Base-by-base conservation (phyloP, 2,113 vertebrate genomes). In the Axis porcinus region DNA sequence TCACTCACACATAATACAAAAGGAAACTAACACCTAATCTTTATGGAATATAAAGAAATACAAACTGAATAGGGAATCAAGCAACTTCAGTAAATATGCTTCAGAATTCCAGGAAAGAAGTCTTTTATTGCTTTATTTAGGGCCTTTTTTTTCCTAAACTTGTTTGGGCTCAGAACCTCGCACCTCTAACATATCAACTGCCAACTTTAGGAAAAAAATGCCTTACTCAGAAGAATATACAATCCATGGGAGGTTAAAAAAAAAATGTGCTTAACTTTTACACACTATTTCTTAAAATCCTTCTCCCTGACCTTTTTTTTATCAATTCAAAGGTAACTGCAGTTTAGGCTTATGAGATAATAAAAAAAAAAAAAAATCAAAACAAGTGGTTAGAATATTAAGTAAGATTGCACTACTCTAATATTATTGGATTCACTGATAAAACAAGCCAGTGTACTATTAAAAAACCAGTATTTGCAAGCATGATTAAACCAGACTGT, bases 121-220 rank as follows among this genome's bases (percentile, higher is more conserved):
- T 85, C 3, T 89, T 40, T 94, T 76, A 84, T 52, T 89, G 92
- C 11, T 45, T 94, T 62, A 92, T n/a, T 64, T 70, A 54, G 70
- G 52, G 33, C 6, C 23, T 86, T 10, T 55, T 86, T 62, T 57
- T 54, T 57, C 9, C 23, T 4, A 43, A 76, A 74, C 43, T 67
- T 79, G 36, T 84, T 45, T 84, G 27, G 25, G 40, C 21, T 76
- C 28, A 92, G 5, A 28, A 57, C 58, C 40, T 88, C 58, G 1
- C 30, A 2, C 47, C 50, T 86, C 60, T 83, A 93, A 92, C 5
- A 86, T 93, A 97, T 97, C 70, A 96, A 89, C 5, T n/a, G 30
- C 57, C 25, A 85, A 52, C 21, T 62, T 45, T 62, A 94, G 78
- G 60, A 94, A 33, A 93, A 93, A 54, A 94, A 92, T 1, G 8